Evolutionary conservation across 2,797 vertebrate species (phyloP).

Genomic region (Dendrocincla fuliginosa): DNA sequence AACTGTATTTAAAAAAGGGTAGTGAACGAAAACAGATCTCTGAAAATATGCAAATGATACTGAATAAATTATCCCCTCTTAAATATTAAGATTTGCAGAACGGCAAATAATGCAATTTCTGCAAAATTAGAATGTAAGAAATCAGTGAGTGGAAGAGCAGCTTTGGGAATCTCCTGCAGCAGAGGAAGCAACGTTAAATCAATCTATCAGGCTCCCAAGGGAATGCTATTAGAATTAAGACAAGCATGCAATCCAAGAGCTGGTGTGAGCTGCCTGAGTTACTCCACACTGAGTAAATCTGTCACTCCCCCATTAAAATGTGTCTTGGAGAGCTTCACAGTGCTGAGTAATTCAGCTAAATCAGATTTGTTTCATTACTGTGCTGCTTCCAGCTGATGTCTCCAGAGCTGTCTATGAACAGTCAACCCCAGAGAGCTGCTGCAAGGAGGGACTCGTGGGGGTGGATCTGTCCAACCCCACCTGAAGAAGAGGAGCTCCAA

Average conservation of each 20-base stretch:
- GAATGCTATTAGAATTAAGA: constrained; percentile 23
- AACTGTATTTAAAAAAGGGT: rapidly evolving
- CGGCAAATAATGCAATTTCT: not conserved
- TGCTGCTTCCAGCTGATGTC: not conserved
- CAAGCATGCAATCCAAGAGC: not conserved
- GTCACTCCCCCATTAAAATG: not conserved
- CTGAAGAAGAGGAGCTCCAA: not conserved
- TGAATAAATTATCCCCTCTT: not conserved
- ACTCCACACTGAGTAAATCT: not conserved
- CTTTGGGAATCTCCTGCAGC: constrained; percentile 10
- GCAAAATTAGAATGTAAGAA: not conserved
- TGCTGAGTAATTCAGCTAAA: not conserved
- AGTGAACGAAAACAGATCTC: not conserved
- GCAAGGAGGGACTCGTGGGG: not conserved
- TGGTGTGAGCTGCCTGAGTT: constrained; percentile 18
- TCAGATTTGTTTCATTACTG: not conserved
- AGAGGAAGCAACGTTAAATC: constrained; percentile 17
- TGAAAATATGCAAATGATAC: not conserved
- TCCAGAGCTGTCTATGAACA: not conserved
- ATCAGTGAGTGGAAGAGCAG: not conserved
- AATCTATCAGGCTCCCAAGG: constrained; percentile 22
- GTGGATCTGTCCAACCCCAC: not conserved
- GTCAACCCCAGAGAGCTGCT: not conserved
- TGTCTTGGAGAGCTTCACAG: not conserved
- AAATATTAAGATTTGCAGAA: not conserved